These are phyloP conservation scores for Ciconia maguari DNA, from an alignment of 2,113 vertebrate species.

Conservation along the genomic window DNA sequence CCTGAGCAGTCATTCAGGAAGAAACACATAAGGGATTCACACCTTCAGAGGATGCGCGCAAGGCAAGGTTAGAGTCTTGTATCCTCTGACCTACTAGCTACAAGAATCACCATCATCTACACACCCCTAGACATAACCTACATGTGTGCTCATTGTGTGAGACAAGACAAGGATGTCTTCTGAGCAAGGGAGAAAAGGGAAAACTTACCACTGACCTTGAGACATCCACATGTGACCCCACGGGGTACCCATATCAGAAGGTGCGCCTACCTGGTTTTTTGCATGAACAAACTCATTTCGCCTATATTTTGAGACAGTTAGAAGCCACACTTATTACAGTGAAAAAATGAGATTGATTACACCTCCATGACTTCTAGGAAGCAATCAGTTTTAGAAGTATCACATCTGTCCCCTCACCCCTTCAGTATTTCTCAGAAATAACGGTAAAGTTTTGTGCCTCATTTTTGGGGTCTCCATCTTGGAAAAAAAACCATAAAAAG, in stretches of 20 bases:
- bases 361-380: not conserved
- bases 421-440: not conserved
- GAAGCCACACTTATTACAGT: not conserved
- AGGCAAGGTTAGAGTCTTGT: not conserved
- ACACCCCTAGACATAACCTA: not conserved
- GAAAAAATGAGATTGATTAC: not conserved
- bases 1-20: not conserved
- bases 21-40: not conserved
- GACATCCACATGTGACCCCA: rapidly evolving
- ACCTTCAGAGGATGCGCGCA: rapidly evolving
- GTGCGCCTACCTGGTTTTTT: rapidly evolving
- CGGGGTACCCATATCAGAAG: not conserved
- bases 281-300: not conserved
- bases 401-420: not conserved
- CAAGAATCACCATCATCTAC: not conserved
- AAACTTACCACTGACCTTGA: rapidly evolving
- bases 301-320: not conserved
- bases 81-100: not conserved
- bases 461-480: not conserved
- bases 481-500: not conserved
- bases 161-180: not conserved
- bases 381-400: not conserved
- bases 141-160: rapidly evolving
- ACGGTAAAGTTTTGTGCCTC: not conserved
- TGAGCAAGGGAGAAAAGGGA: not conserved